These are phyloP conservation scores for Archilochus colubris DNA, from an alignment of 2,113 vertebrate species.

Conservation along the genomic window DNA sequence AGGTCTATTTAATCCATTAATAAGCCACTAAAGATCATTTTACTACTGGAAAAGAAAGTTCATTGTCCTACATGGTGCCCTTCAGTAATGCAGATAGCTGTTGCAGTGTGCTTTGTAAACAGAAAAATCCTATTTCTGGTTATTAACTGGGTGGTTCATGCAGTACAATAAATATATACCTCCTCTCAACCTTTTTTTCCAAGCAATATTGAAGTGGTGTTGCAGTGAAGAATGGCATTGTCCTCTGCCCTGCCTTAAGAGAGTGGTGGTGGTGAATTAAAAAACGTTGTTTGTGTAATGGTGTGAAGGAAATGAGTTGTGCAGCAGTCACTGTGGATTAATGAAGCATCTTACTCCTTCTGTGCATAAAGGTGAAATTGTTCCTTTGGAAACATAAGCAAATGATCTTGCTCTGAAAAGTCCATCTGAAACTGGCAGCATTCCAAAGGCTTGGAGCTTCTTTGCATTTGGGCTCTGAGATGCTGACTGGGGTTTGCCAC, in stretches of 20 bases:
- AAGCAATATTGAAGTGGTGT: background rate
- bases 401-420: background rate
- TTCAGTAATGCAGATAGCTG: background rate
- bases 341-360: background rate
- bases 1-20: background rate
- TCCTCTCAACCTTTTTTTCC: background rate
- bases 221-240: background rate
- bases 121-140: background rate
- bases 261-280: fast-evolving
- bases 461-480: background rate
- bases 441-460: background rate
- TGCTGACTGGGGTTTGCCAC: background rate
- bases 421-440: background rate
- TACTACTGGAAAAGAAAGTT: background rate
- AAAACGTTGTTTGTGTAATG: background rate
- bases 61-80: fast-evolving
- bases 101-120: background rate
- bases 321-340: background rate
- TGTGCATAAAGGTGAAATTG: background rate
- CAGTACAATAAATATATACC: background rate
- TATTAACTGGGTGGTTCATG: background rate
- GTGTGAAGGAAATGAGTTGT: background rate
- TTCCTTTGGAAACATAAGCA: background rate
- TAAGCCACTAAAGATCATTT: background rate
- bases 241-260: background rate